phyloP scores from a whole-genome alignment of 1,140 invertebrate genomes.

The Pseudomyrmex sp. region DNA sequence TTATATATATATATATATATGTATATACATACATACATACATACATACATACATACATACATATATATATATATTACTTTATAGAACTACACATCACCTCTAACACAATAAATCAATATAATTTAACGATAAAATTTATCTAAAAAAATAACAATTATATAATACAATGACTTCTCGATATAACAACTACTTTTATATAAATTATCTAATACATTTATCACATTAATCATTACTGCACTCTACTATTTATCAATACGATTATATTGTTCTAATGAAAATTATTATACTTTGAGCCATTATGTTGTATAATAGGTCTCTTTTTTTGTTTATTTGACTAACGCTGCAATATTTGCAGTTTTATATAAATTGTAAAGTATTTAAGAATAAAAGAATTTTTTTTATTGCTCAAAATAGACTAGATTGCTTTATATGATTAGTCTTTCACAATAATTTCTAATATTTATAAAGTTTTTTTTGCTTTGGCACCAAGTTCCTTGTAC shows the following conservation, averaged over 20 bases:
- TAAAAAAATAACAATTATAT: background rate
- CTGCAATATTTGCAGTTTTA: constrained; percentile 31
- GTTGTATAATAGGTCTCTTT: constrained; percentile 2
- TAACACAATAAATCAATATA: constrained; percentile 6
- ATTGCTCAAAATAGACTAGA: constrained; percentile 37
- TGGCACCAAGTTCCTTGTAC: constrained; percentile 40
- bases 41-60: constrained; percentile 4
- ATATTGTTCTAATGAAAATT: constrained; percentile 13
- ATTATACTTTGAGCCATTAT: constrained; percentile 30
- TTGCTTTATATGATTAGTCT: constrained; percentile 17
- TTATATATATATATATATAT: background rate
- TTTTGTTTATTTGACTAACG: background rate
- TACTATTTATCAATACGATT: background rate
- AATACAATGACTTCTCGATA: constrained; percentile 11
- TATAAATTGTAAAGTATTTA: background rate
- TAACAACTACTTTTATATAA: constrained; percentile 29
- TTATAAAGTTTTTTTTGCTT: constrained; percentile 15
- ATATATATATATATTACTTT: constrained; percentile 26
- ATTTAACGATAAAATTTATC: constrained; percentile 4
- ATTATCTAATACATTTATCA: constrained; percentile 8
- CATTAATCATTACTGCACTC: background rate
- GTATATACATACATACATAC: constrained; percentile 8
- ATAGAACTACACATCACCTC: constrained; percentile 29
- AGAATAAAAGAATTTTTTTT: constrained; percentile 37
- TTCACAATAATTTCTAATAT: constrained; percentile 17